Base-by-base conservation (phyloP, 2,888 invertebrate species). In the Caenorhabditis angaria region DNA sequence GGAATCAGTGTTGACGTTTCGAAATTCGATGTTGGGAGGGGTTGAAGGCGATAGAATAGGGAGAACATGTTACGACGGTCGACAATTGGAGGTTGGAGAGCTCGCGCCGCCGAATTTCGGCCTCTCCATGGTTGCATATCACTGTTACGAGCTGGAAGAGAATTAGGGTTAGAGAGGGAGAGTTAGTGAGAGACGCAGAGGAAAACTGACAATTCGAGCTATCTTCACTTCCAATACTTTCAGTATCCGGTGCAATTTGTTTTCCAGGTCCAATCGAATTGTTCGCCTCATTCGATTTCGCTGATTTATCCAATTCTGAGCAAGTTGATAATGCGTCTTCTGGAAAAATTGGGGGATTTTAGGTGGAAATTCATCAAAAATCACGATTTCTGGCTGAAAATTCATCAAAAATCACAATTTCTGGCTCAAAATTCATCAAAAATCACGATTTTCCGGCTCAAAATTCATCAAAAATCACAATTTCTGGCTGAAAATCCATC, bases 51-150 rank as follows among this genome's bases (percentile, higher is more conserved):
- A 66, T 80, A 80, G 68, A 83, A 86, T 12, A 86, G 70, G 0
- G 81, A 79, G 69, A 86, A 87, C 60, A 86, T 61, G 61, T 87
- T 87, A 8, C 81, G 65, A 48, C 86, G 68, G 25, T 85, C 83
- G 8, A 86, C 82, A 22, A 85, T 81, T 6, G 86, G 86, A 6
- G 86, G 86, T 32, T 83, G 84, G 10, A 86, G 80, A 10, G 82
- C 82, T 18, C 80, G 56, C 2, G 83, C 85, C 1, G 83, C 83
- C 0, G 83, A 78, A 47, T 82, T 83, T 35, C 83, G 58, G 2
- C 84, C 83, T 28, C 83, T 55, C 85, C 85, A 85, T 20, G 61
- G 66, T 62, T 62, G 68, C 71, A 61, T 83, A 61, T 72, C 72
- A 25, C 61, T 62, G 0, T 61, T 82, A 14, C 78, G 74, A 1